Evolutionary conservation across 1,140 invertebrate genomes (phyloP), one percentile per base, ranked within the genome.

Genomic region (Panulirus ornatus): DNA sequence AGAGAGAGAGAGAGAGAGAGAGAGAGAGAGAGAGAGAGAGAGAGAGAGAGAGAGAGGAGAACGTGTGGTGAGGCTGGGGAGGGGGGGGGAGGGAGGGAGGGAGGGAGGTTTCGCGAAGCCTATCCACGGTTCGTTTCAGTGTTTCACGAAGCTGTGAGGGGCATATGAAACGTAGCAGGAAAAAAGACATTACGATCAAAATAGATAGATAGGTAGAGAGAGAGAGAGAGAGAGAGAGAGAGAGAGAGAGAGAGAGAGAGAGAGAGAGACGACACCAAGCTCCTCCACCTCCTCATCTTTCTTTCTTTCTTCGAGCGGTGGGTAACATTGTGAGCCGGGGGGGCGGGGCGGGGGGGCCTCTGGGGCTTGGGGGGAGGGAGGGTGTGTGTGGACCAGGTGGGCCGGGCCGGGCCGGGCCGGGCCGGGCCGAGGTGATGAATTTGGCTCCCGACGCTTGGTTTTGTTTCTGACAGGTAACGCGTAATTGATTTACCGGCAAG

Each of bases 401-500:
- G 75, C 27, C 2, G 44, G 78, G 44, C n/a, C n/a, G n/a, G 44
- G 71, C 3, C 3, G 14, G 51, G 6, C 6, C 22, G 38, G 22
- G n/a, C 5, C n/a, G 78, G 34, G 70, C 30, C 27, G 34, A 73
- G 34, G 70, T n/a, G n/a, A n/a, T n/a, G n/a, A n/a, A n/a, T n/a
- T n/a, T n/a, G n/a, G n/a, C n/a, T n/a, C n/a, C n/a, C n/a, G n/a
- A n/a, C n/a, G n/a, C n/a, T n/a, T n/a, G n/a, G n/a, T n/a, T n/a
- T n/a, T n/a, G n/a, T n/a, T n/a, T 38, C 70, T 73, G 70, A 73
- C 70, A 73, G 70, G 70, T 73, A 73, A 73, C 30, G 27, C 70
- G 70, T 73, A 38, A 73, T 73, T 73, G 70, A 73, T 73, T 73
- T 73, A 73, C 70, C 70, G 36, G 42, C 70, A 38, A 73, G 34